Evolutionary conservation across 1,140 invertebrate species (phyloP), one percentile per base, ranked within the genome.

Genomic region (Anastrepha obliqua): DNA sequence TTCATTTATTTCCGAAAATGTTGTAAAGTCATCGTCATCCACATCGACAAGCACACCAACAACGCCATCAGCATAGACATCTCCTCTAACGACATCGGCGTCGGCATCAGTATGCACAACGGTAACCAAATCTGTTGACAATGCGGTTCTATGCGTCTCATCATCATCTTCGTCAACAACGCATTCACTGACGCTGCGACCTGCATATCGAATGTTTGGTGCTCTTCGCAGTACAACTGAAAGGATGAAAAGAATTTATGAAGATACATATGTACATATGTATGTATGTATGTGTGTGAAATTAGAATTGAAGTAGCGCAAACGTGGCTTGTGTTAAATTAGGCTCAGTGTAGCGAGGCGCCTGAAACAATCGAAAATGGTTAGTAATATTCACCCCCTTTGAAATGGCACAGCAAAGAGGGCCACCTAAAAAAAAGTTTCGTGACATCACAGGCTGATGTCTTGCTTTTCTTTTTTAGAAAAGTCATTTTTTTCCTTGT

Each of bases 1-100:
- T 90, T 93, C 92, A 93, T 92, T 93, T 91, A 92, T 90, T 92
- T 92, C 92, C 88, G 90, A 92, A 89, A 93, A 89, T 87, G 90
- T 91, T 90, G 92, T 92, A 89, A 93, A 92, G 89, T 90, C 91
- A 90, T 92, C 91, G 88, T 89, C 92, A 88, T 92, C 90, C 17
- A 88, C 89, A 88, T 90, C 91, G 88, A 89, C 92, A 86, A 81
- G 47, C n/a, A 51, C 74, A 81, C 47, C 90, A 90, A 88, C 86
- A 74, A 90, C 90, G 89, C 90, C 90, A 85, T 91, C 90, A 88
- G 89, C 89, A 85, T 90, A 89, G n/a, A 89, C 89, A 70, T 90
- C 88, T n/a, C 87, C 87, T 4, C 88, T 90, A 59, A 89, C 86
- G 7, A 87, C 88, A 47, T 85, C 88, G 60, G 74, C 87, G 11